Evolutionary conservation across 2,888 invertebrate species (phyloP), one percentile per base, ranked within the genome.

Genomic region (Coecobrya sp.): DNA sequence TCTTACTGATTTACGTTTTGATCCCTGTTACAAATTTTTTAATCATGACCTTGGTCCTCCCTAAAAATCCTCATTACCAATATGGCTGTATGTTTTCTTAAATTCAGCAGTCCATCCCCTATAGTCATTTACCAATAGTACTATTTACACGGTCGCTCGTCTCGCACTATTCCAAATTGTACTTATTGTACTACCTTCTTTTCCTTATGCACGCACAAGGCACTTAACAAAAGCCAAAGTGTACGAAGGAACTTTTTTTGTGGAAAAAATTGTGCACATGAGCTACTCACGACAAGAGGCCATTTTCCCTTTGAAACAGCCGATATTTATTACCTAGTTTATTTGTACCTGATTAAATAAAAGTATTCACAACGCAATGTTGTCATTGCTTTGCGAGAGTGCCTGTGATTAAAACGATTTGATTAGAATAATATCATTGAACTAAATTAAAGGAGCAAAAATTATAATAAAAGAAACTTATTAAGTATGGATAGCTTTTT

Each of bases 41-140:
- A 65, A 55, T 86, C 86, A 16, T 86, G 86, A 73, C 86, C 86
- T 86, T 86, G 86, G 85, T 65, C 59, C 62, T 85, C 68, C 85
- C 79, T 52, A n/a, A 76, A 76, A 22, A 11, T 76, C 22, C 62
- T 27, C 81, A 81, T 79, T 27, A 52, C 5, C 16, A 55, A 55
- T 16, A n/a, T 16, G n/a, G n/a, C n/a, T n/a, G n/a, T n/a, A n/a
- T n/a, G n/a, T n/a, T n/a, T n/a, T n/a, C n/a, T n/a, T n/a, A n/a
- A n/a, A n/a, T n/a, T n/a, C n/a, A n/a, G n/a, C n/a, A n/a, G n/a
- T n/a, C n/a, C n/a, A n/a, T n/a, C n/a, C n/a, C n/a, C n/a, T n/a
- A n/a, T n/a, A n/a, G n/a, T n/a, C n/a, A n/a, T n/a, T n/a, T 36
- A 36, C 36, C 2, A 36, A 36, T 36, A 36, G n/a, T 36, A 36